Evolutionary conservation across 2,797 vertebrate species (phyloP), one percentile per base, ranked within the genome.

Genomic region (Ceryle rudis): DNA sequence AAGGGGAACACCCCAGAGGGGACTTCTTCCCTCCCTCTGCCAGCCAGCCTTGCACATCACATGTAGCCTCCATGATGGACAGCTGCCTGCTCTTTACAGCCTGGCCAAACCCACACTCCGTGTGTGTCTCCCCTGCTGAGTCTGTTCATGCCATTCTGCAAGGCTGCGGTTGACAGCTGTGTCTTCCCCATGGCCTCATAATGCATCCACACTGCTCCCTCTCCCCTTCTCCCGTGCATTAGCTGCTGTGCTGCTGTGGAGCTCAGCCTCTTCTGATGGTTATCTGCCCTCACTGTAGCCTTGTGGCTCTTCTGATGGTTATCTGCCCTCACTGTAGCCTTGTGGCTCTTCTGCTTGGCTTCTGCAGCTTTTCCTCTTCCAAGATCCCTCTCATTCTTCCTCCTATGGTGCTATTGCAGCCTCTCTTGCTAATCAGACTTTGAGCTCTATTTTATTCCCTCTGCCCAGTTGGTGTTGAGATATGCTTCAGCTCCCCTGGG

Each of bases 121-220:
- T 57, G 51, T 22, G 49, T 25, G 8, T 49, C 55, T 87, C 69
- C 54, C 71, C 69, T 77, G 75, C 84, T 60, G 79, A 94, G 64
- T 57, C 28, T 19, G 3, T 74, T 81, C 46, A 26, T 37, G 58
- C 66, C 61, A 78, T 85, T 80, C 81, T 71, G 33, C 41, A 39
- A 87, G 85, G 75, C 94, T 85, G 78, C 58, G 71, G 64, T 7
- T 85, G 60, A 81, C 89, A 89, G 84, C 75, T 78, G 89, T 18
- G 7, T 86, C 87, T 80, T 92, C 81, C 52, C 85, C 0, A 2
- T 4, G 42, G 84, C 60, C 84, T 77, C 7, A 1, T 70, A 80
- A 87, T 0, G 15, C 0, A 4, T n/a, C 75, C 11, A 2, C 2
- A 8, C 81, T 28, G 89, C 71, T 95, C 51, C 41, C 42, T 47